Percentiles rank a stretch among this genome's conserved stretches.
Evolutionary conservation across 2,113 vertebrate species (phyloP).

Genomic region (Mungos mungo): DNA sequence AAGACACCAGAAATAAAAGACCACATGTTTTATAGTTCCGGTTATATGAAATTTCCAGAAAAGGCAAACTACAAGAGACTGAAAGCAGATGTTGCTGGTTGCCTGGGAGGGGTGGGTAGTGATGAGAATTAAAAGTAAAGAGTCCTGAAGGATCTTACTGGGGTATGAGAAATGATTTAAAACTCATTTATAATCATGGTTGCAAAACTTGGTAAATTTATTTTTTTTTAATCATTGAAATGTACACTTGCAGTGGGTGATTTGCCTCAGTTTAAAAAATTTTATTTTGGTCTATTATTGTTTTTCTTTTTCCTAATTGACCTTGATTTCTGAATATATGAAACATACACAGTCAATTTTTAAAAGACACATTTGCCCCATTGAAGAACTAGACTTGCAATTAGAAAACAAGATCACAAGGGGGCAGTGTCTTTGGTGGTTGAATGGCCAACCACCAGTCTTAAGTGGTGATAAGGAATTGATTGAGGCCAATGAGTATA

Average conservation of each 20-base stretch:
- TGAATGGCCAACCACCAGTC: neutral
- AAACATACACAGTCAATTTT: neutral
- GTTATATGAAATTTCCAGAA: constrained; percentile 36
- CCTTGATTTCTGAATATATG: neutral
- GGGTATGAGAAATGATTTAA: neutral
- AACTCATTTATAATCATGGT: neutral
- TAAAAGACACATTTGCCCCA: neutral
- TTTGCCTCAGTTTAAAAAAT: neutral
- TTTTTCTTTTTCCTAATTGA: neutral
- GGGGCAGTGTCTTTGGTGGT: neutral
- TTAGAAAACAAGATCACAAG: neutral
- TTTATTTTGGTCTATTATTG: neutral
- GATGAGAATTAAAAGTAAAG: neutral
- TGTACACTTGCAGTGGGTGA: neutral
- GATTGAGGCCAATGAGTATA: neutral
- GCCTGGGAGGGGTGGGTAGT: neutral
- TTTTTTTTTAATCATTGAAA: neutral
- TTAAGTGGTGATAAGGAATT: neutral
- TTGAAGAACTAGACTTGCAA: neutral
- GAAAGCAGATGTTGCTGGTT: neutral
- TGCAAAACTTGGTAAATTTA: neutral
- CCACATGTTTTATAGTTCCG: neutral
- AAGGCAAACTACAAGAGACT: neutral
- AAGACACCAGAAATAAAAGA: neutral
- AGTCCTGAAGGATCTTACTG: neutral